Conservation (phyloP, 2,113 vertebrate species). For the Microtus oregoni region DNA sequence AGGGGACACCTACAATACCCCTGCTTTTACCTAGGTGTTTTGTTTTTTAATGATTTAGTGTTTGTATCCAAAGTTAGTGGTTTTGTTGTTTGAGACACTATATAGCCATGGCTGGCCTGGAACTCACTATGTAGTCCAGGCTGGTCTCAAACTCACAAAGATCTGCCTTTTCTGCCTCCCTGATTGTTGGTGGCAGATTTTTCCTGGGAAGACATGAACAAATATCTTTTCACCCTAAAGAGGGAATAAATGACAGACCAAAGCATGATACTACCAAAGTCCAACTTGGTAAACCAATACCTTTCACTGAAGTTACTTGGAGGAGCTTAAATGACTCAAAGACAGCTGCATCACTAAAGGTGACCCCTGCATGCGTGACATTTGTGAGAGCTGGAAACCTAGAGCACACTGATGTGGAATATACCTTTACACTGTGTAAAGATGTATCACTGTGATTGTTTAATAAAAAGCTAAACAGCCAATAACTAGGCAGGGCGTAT, state of each 20-base stretch:
- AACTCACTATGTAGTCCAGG: neutral
- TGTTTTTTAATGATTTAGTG: neutral
- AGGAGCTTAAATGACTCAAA: neutral
- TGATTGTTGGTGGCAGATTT: neutral
- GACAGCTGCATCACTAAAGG: neutral
- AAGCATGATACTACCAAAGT: neutral
- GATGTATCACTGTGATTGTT: neutral
- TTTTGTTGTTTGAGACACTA: neutral
- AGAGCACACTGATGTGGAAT: neutral
- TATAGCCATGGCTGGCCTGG: neutral
- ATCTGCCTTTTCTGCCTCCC: neutral
- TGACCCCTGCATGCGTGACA: neutral
- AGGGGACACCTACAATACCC: neutral
- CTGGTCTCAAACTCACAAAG: neutral
- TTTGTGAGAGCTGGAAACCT: neutral
- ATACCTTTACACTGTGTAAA: neutral
- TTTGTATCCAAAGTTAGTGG: neutral
- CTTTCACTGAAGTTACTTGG: neutral
- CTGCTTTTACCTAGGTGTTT: neutral
- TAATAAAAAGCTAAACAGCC: neutral
- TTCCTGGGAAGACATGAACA: neutral
- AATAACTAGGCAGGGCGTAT: neutral
- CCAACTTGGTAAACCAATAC: neutral
- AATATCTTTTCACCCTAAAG: neutral
- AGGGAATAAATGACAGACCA: neutral